phyloP scores from a whole-genome alignment of 2,797 vertebrate genomes.

The Coendou prehensilis region DNA sequence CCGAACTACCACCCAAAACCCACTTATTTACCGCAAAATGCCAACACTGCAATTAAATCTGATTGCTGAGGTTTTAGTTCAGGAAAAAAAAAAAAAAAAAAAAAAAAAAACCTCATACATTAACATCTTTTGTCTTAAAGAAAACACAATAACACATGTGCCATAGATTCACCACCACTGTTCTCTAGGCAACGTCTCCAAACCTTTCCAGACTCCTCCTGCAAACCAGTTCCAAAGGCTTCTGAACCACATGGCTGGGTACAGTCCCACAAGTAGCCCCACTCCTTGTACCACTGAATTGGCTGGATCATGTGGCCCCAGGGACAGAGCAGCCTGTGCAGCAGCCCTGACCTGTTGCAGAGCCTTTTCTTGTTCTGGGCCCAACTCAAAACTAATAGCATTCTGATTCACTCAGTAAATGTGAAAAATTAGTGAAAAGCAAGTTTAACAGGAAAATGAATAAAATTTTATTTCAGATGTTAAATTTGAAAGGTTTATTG shows the following conservation, averaged over 20 bases:
- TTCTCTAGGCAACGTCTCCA: neutral
- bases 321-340: neutral
- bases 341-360: neutral
- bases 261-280: neutral
- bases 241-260: neutral
- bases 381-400: neutral
- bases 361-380: neutral
- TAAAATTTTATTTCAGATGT: neutral
- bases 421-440: neutral
- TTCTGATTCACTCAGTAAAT: neutral
- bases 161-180: no score
- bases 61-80: neutral
- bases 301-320: neutral
- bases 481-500: neutral
- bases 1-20: neutral
- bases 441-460: neutral
- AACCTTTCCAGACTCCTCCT: neutral
- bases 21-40: neutral
- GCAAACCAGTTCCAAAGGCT: neutral
- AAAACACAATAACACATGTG: neutral
- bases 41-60: neutral
- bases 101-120: neutral
- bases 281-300: neutral
- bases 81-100: neutral
- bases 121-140: neutral